Conservation (phyloP, 2,888 invertebrate genomes). For the Geotrupes spiniger region DNA sequence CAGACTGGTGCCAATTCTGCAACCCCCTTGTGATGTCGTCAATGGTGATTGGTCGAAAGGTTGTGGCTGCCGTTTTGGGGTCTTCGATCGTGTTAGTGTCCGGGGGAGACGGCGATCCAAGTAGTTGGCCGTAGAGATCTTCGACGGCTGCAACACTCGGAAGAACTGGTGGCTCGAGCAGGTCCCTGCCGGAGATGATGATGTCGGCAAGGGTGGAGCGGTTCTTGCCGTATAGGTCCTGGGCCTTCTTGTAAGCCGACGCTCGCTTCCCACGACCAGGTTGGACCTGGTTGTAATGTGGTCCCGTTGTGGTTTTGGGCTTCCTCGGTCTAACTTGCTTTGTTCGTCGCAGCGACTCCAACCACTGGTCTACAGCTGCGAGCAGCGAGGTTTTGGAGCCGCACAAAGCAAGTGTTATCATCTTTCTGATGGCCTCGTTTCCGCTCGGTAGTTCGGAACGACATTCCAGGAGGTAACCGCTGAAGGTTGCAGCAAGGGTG, state of each 20-base stretch:
- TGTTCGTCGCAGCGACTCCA: too few relatives aligned
- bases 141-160: constrained; percentile 15
- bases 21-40: neutral
- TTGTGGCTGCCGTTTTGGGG: neutral
- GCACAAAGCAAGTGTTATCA: too few relatives aligned
- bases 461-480: too few relatives aligned
- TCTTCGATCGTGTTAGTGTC: constrained; percentile 4
- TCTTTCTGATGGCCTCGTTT: too few relatives aligned
- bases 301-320: too few relatives aligned
- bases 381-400: too few relatives aligned
- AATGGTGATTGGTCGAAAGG: neutral
- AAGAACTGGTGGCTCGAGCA: constrained; percentile 8
- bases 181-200: constrained; percentile 10
- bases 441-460: too few relatives aligned
- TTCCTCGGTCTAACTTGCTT: too few relatives aligned
- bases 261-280: neutral
- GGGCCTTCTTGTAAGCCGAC: constrained; percentile 21
- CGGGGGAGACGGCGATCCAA: constrained; percentile 11
- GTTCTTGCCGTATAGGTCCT: constrained; percentile 21
- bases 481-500: too few relatives aligned
- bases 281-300: too few relatives aligned
- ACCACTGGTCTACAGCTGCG: too few relatives aligned
- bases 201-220: constrained; percentile 8
- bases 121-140: constrained; percentile 8
- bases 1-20: neutral